Base-by-base conservation (phyloP, 1,140 invertebrate species). In the Listronotus oregonensis region DNA sequence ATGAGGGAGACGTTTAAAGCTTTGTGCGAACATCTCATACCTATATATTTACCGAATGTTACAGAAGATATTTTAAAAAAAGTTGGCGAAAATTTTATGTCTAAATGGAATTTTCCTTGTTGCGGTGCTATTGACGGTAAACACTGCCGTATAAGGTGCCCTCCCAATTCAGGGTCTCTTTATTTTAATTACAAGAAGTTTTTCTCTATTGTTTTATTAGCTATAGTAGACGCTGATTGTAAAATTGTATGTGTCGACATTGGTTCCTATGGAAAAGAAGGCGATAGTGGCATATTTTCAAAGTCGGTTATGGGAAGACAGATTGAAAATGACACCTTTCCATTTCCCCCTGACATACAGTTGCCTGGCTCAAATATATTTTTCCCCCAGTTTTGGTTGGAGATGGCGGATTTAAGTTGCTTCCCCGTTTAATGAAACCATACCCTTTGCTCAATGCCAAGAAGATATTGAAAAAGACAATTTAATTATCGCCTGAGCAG, bases 101-200 rank as follows among this genome's bases (percentile, higher is more conserved):
- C 44, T 5, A 15, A 47, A 15, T 47, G 44, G n/a, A 47, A 47
- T 47, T 47, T 47, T 47, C 44, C 44, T 47, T 47, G 44, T 47
- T 47, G 44, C 15, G 44, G 44, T 47, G 44, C 44, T n/a, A 47
- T 47, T 47, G n/a, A 47, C 14, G n/a, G n/a, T 3, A 47, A 27
- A 27, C 21, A 27, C 5, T 27, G 21, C 21, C 21, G 21, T 27
- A 27, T 27, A 27, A 27, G 21, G 44, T 47, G 44, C 14, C n/a
- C 44, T 18, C 3, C n/a, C 44, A 47, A 47, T 18, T 47, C 44
- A 47, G 44, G n/a, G 5, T 27, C 21, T 27, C 21, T 27, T 27
- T 27, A 27, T 27, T 27, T 27, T 27, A 27, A 27, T 27, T 27
- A 27, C 21, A 27, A 27, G 21, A 27, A 27, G 5, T 27, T 27